Conservation (phyloP, 1,140 invertebrate genomes). For the Pteromalus puparum region DNA sequence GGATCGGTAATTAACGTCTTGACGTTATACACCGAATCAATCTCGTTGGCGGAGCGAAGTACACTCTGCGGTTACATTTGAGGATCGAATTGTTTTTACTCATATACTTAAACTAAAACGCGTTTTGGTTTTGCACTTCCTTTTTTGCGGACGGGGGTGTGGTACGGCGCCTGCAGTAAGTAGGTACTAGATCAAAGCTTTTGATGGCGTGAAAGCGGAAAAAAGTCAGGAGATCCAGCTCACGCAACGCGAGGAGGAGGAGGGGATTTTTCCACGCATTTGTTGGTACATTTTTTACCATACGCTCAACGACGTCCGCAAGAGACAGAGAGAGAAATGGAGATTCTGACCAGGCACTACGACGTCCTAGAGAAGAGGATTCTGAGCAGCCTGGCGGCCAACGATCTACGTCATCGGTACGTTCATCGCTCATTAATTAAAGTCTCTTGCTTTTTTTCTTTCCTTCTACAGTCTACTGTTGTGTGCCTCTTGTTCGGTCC, state of each 20-base stretch:
- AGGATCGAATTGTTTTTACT: too few species aligned
- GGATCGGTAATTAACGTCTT: too few species aligned
- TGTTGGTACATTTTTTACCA: slow-evolving; percentile 30
- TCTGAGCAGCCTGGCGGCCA: slow-evolving; percentile 46
- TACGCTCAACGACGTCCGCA: slow-evolving; percentile 15
- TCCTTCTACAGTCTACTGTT: too few species aligned
- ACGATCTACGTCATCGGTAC: slow-evolving; percentile 54
- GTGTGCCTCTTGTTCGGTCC: not conserved
- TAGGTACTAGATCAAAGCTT: slow-evolving; percentile 8
- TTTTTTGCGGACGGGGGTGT: not conserved
- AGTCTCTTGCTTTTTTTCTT: slow-evolving; percentile 10
- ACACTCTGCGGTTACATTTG: not conserved
- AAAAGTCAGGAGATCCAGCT: slow-evolving; percentile 44
- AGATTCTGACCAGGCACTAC: slow-evolving; percentile 51
- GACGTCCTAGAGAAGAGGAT: slow-evolving; percentile 49
- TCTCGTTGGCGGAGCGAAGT: not conserved
- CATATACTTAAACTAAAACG: not conserved
- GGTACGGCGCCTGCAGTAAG: not conserved
- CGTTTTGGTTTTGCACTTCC: not conserved
- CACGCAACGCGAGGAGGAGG: not conserved
- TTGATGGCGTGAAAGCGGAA: slow-evolving; percentile 40
- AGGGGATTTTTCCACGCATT: slow-evolving; percentile 11
- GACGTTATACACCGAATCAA: not conserved
- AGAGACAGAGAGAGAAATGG: slow-evolving; percentile 45
- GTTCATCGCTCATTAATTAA: slow-evolving; percentile 28